Base-by-base conservation (phyloP, 2,888 invertebrate genomes). In the Iphiclides podalirius region DNA sequence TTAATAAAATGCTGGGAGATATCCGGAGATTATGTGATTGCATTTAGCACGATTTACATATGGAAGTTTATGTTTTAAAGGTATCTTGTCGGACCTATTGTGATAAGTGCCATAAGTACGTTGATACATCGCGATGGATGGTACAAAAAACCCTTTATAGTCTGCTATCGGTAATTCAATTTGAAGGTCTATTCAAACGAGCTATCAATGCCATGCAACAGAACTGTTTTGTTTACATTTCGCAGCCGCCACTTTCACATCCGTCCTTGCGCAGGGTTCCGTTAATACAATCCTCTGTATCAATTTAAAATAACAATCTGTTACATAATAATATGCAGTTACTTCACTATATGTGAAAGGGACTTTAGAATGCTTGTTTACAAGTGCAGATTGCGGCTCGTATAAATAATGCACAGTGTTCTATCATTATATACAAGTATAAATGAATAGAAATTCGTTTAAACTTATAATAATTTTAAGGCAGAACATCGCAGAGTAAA, bases 271-370 rank as follows among this genome's bases (percentile, higher is more conserved):
- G 56, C 38, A 42, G 28, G 36, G 45, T 63, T 52, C 63, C 60
- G 60, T 60, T 60, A 59, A 57, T 51, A 54, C 58, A 57, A 53
- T 60, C 54, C 55, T 54, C 51, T 54, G 61, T 60, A 61, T 55
- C 57, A 54, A 54, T 63, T 57, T 63, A 57, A 50, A 63, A 57
- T 60, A 58, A 60, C 57, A 53, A 58, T 52, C 56, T 44, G 52
- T 56, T 52, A 47, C 38, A 35, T 47, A 42, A 46, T 60, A 57
- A 54, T 55, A 4, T 39, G 23, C 41, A 15, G 37, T 11, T 34
- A 38, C 43, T 26, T 49, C 26, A 16, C 11, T 31, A 12, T 6
- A 11, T 12, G 31, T 11, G 31, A 31, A 31, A 11, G n/a, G 31
- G 11, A 8, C 31, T 12, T 31, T 12, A n/a, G n/a, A 11, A 31